A percentile compares a stretch with the other conserved stretches of the same genome.
Evolutionary conservation across 2,888 invertebrate species (phyloP).

Genomic region (Tetheella fluctuosa): DNA sequence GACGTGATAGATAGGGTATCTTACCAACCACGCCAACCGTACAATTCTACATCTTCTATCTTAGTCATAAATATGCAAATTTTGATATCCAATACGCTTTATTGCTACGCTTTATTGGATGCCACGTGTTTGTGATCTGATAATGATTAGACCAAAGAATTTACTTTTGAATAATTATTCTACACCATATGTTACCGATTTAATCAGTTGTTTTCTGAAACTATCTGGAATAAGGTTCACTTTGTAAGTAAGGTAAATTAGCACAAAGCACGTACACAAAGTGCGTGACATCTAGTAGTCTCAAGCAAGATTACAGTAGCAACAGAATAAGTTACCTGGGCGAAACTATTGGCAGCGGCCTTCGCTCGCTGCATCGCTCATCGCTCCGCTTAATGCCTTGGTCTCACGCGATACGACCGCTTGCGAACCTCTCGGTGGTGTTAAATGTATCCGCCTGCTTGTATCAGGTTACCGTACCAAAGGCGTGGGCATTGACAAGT

Average conservation of each 20-base stretch:
- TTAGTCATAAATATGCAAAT: constrained; percentile 9
- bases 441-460: constrained; percentile 80
- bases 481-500: constrained; percentile 84
- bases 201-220: not conserved
- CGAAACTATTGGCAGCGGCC: constrained; percentile 54
- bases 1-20: too few relatives aligned
- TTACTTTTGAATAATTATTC: not conserved
- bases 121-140: not conserved
- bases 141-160: not conserved
- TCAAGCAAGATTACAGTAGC: constrained; percentile 56
- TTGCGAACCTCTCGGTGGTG: constrained; percentile 70
- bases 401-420: constrained; percentile 55
- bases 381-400: constrained; percentile 60
- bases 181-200: too few relatives aligned
- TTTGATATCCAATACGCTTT: too few relatives aligned
- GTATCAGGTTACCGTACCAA: constrained; percentile 80
- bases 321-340: constrained; percentile 55
- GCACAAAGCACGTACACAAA: constrained; percentile 45
- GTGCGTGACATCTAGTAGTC: constrained; percentile 73
- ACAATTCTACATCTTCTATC: not conserved
- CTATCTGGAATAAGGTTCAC: not conserved
- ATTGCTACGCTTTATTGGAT: constrained; percentile 7
- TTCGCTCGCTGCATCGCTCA: constrained; percentile 51
- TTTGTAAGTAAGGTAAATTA: constrained; percentile 32
- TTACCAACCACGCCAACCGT: too few relatives aligned